Evolutionary conservation across 1,140 invertebrate genomes (phyloP), one percentile per base, ranked within the genome.

Genomic region (Drosophila tropicalis): DNA sequence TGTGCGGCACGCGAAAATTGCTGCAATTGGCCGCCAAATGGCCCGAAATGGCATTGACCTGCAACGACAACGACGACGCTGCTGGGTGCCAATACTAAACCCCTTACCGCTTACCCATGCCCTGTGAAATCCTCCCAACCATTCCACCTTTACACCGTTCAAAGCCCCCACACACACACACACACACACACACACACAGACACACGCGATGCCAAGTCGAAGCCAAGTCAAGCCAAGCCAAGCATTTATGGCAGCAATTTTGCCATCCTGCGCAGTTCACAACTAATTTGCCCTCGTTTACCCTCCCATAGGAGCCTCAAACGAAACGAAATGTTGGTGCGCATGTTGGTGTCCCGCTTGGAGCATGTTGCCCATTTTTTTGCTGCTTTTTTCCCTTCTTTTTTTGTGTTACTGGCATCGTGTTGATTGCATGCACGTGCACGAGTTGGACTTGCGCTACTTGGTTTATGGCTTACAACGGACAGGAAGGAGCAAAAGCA

Each of bases 221-320:
- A 10, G 10, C 41, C 41, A 44, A 22, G 6, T 17, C 15, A 47
- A 47, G 44, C 44, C 44, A 51, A 19, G 5, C 44, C 44, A 47
- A 67, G 72, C 81, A 84, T 84, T 85, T 85, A 78, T 84, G 73
- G 81, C 81, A 57, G 70, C 81, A 85, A 85, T 81, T 84, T 85
- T 19, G 64, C 64, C 81, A 81, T 84, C 72, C 77, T 80, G 72
- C 76, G 65, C 81, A 80, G 70, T 74, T 81, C 62, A 36, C 78
- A 77, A 70, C 81, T 85, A 84, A 84, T 84, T 84, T 84, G 67
- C 76, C 73, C 79, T 63, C 66, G 62, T 67, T 73, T 63, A 62
- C 44, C 63, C 72, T 22, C 29, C 51, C 63, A 29, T 29, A 34
- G 36, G 57, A 51, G 61, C 36, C 15, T 15, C 40, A 15, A 13